phyloP scores from a whole-genome alignment of 2,797 vertebrate species.

The Hydrophis major region DNA sequence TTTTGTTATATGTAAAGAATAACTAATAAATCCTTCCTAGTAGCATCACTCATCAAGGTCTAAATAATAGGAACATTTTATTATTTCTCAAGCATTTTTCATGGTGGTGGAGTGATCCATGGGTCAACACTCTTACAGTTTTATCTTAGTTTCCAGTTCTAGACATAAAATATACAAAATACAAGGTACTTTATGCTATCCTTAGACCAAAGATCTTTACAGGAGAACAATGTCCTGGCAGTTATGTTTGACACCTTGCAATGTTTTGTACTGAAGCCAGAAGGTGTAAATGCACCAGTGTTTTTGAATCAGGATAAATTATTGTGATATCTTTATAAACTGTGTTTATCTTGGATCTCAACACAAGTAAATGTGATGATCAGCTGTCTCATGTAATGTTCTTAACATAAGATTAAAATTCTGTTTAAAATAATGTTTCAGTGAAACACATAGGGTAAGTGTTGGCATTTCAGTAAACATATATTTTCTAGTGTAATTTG shows the following conservation, averaged over 20 bases:
- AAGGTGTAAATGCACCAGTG: conserved; percentile 2
- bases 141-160: background rate
- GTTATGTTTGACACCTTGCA: background rate
- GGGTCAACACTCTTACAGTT: background rate
- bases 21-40: background rate
- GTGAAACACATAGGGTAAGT: background rate
- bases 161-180: background rate
- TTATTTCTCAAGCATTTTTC: background rate
- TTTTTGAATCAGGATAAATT: conserved; percentile 3
- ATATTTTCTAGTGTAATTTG: background rate
- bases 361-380: background rate
- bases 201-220: background rate
- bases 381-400: background rate
- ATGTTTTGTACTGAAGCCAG: background rate
- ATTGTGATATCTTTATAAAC: conserved; percentile 18
- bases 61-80: background rate
- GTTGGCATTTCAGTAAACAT: background rate
- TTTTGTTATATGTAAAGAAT: background rate
- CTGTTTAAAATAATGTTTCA: background rate
- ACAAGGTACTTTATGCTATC: background rate
- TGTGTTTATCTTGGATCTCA: background rate
- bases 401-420: background rate
- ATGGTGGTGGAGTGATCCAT: background rate
- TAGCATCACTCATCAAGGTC: background rate
- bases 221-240: background rate